Evolutionary conservation across 1,140 invertebrate species (phyloP), one percentile per base, ranked within the genome.

Genomic region (Drosophila tropicalis): DNA sequence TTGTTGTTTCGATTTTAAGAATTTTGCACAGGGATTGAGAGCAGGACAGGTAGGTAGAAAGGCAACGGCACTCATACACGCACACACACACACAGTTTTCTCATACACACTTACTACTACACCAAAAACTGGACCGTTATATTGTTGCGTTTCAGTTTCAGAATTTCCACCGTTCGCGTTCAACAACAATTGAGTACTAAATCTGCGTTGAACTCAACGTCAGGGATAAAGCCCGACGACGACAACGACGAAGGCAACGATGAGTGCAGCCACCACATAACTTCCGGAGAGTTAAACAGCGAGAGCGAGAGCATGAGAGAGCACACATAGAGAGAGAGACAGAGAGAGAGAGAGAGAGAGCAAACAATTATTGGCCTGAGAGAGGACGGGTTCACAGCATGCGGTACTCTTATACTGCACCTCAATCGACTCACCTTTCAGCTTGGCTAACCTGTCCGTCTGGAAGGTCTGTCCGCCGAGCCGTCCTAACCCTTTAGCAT

Each of bases 171-270:
- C 61, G 76, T 83, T 80, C 83, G 83, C 83, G 74, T 80, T 65
- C 66, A 89, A 91, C 77, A 91, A 91, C 90, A 91, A 91, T 83
- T 90, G 79, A 91, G 90, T 81, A 91, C 90, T 91, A 76, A 91
- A 91, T 84, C 84, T 79, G 81, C 67, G 64, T 65, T 76, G 65
- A 75, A 64, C 62, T 70, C 72, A 60, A 60, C 68, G 76, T 65
- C 64, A 76, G 76, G 76, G 76, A 79, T 72, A 76, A 72, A 77
- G 65, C 44, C 44, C 44, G 44, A 51, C 41, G 17, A 51, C 9
- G 44, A 10, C 17, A 1, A 12, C 10, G 9, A 51, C 17, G 44
- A 22, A 7, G 15, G 15, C 44, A 9, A 47, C 62, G 61, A 65
- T 62, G 36, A 19, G 63, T 40, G 67, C 66, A 87, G 68, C 68